Conservation (phyloP, 2,888 invertebrate species). For the Hirtodrosophila histrioides region DNA sequence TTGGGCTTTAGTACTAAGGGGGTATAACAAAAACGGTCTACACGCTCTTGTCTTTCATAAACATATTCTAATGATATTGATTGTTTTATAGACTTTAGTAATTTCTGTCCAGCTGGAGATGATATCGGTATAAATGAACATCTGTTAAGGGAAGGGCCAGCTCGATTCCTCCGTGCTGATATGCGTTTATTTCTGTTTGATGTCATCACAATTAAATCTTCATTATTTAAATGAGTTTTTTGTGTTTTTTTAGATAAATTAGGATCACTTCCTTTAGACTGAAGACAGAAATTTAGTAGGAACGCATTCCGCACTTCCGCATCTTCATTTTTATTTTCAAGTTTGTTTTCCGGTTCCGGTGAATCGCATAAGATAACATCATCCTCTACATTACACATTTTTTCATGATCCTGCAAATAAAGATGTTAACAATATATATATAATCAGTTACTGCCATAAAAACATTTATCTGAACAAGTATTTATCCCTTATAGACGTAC, state of each 20-base stretch:
- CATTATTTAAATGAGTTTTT: conserved; percentile 55
- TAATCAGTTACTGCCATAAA: neutral
- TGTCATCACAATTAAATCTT: conserved; percentile 53
- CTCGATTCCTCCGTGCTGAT: conserved; percentile 84
- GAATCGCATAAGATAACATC: conserved; percentile 84
- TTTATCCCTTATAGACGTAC: no score
- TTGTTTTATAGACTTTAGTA: conserved; percentile 85
- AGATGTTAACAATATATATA: conserved; percentile 15
- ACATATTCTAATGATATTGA: conserved; percentile 84
- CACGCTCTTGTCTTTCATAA: conserved; percentile 85
- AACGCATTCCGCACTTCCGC: conserved; percentile 83
- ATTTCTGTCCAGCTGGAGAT: conserved; percentile 85
- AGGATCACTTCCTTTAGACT: conserved; percentile 51
- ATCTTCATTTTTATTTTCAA: conserved; percentile 71
- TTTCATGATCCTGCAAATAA: conserved; percentile 85
- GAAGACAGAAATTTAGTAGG: conserved; percentile 85
- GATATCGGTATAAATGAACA: conserved; percentile 86
- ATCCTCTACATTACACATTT: conserved; percentile 84
- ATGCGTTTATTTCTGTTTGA: conserved; percentile 80
- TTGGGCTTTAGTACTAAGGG: conserved; percentile 82
- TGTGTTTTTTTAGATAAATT: conserved; percentile 46
- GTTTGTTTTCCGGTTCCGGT: conserved; percentile 76
- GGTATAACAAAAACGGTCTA: conserved; percentile 85
- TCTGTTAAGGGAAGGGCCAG: conserved; percentile 84
- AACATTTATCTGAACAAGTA: no score